Evolutionary conservation across 2,113 vertebrate species (phyloP), one percentile per base, ranked within the genome.

Genomic region (Eidolon helvum): DNA sequence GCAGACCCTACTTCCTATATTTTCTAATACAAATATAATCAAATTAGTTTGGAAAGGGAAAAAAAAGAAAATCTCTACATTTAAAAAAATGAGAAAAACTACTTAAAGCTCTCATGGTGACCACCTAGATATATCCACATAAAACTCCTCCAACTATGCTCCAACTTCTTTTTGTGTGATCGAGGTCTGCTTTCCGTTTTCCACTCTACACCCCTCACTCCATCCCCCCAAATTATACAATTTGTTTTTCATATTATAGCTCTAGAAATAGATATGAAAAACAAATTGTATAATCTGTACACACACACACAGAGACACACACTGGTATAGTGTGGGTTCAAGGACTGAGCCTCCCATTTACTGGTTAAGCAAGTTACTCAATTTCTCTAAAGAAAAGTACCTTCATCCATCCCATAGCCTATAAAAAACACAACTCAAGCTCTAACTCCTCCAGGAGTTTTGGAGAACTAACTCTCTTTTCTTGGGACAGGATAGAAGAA

Each of bases 1-100:
- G n/a, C 2, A 84, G 16, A 95, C 28, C 86, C n/a, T 74, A 22
- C 75, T 74, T 78, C 84, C 22, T 97, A 19, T 71, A 88, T 63
- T 93, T 94, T 75, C 45, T 96, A 90, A 53, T 10, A 96, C 40
- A 92, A 94, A 79, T 38, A 89, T 10, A 94, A 68, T 80, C 40
- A 94, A 89, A 82, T 77, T 48, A 92, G 21, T 61, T 63, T 91
- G 33, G 55, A 84, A 92, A 11, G 38, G 11, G 19, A 24, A 50
- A 66, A 74, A 65, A 5, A 21, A 50, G 57, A 71, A 57, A 83
- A 90, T 71, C 68, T 85, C 85, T 61, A 21, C 26, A 91, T 65
- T 53, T 68, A 35, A 95, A 95, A 92, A 40, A 96, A 66, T 72
- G 35, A 90, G 66, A 75, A 66, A 87, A 40, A 82, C 5, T 84